phyloP scores from a whole-genome alignment of 2,888 invertebrate genomes.

The Drosophila rubida region DNA sequence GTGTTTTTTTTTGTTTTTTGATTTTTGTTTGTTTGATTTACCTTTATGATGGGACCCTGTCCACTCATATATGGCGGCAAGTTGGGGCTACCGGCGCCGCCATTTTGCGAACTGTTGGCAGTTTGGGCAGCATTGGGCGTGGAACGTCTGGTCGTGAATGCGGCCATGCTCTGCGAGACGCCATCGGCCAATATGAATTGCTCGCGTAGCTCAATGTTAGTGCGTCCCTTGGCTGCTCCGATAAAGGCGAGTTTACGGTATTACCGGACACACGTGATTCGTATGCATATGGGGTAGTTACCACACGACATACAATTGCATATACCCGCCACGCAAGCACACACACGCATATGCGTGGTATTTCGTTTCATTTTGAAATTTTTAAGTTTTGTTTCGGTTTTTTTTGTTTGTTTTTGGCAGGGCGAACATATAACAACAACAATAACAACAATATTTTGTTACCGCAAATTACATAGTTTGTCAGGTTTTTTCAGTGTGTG shows the following conservation, averaged over 20 bases:
- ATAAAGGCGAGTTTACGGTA: conserved; percentile 45
- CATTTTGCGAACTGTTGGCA: conserved; percentile 84
- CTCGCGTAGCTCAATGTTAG: conserved; percentile 99
- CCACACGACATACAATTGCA: conserved; percentile 26
- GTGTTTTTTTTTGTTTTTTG: conserved; percentile 31
- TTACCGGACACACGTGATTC: conserved; percentile 11
- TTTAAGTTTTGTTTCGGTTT: conserved; percentile 12
- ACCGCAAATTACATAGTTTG: conserved; percentile 62
- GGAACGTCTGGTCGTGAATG: conserved; percentile 97
- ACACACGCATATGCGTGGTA: conserved; percentile 34
- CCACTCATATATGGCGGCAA: conserved; percentile 86
- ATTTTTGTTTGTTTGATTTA: conserved; percentile 85
- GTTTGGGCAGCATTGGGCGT: conserved; percentile 89
- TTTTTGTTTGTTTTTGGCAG: conserved; percentile 51
- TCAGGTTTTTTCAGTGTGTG: conserved; percentile 37
- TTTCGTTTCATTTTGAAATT: conserved; percentile 13
- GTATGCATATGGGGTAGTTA: conserved; percentile 6
- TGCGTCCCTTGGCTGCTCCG: conserved; percentile 97
- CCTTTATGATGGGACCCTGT: conserved; percentile 98
- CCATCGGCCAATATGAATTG: conserved; percentile 99
- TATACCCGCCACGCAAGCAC: conserved; percentile 26
- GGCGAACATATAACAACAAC: conserved; percentile 74
- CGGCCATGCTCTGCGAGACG: conserved; percentile 99
- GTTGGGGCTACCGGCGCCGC: conserved; percentile 81
- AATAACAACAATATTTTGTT: conserved; percentile 76